A percentile compares a stretch with the other conserved stretches of the same genome.
phyloP scores from a whole-genome alignment of 2,888 invertebrate species.

The Helicoverpa assulta region DNA sequence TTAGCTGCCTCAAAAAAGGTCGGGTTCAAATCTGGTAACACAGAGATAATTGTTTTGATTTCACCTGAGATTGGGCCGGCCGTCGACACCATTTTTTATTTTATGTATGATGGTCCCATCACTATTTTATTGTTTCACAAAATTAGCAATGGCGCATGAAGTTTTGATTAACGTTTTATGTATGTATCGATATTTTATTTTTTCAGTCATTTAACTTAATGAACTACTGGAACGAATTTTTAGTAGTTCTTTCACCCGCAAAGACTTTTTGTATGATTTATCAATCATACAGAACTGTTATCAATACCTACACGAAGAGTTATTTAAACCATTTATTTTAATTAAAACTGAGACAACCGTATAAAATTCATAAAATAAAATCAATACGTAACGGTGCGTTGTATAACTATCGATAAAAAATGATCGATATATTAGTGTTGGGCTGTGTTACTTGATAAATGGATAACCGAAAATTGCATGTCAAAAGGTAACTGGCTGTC shows the following conservation, averaged over 20 bases:
- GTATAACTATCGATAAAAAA: slow-evolving; percentile 70
- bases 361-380: slow-evolving; percentile 47
- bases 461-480: slow-evolving; percentile 88
- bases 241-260: slow-evolving; percentile 5
- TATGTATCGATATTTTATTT: slow-evolving; percentile 18
- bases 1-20: slow-evolving; percentile 76
- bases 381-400: slow-evolving; percentile 52
- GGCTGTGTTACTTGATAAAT: slow-evolving; percentile 79
- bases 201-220: slow-evolving; percentile 30
- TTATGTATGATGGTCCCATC: slow-evolving; percentile 54
- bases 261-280: slow-evolving; percentile 38
- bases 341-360: slow-evolving; percentile 60
- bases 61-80: slow-evolving; percentile 69
- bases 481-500: slow-evolving; percentile 86
- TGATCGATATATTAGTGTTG: slow-evolving; percentile 67
- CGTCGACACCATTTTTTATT: slow-evolving; percentile 45
- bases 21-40: slow-evolving; percentile 78
- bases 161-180: slow-evolving; percentile 39
- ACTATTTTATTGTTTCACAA: slow-evolving; percentile 51
- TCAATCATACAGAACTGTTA: slow-evolving; percentile 51
- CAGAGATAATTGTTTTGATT: slow-evolving; percentile 87
- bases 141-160: slow-evolving; percentile 32
- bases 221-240: slow-evolving; percentile 19
- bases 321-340: slow-evolving; percentile 49
- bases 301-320: slow-evolving; percentile 30